Evolutionary conservation across 2,888 invertebrate species (phyloP), one percentile per base, ranked within the genome.

Genomic region (Terebella lapidaria): DNA sequence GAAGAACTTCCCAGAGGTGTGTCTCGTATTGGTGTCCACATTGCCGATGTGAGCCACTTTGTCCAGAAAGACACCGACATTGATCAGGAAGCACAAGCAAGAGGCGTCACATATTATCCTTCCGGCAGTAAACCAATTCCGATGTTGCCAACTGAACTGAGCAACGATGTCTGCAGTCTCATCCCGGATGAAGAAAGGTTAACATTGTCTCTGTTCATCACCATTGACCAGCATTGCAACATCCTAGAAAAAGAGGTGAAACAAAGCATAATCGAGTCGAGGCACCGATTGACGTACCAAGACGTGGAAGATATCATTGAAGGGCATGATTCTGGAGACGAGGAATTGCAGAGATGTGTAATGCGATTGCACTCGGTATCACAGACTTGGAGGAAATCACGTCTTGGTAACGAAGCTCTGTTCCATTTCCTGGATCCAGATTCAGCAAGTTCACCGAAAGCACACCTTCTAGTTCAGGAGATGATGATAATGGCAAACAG

Each of bases 151-250:
- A 84, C 88, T 70, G 85, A 90, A 55, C 82, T 97, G 22, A 94
- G 94, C 79, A 84, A 84, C 60, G 71, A 83, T 59, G 65, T 82
- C 30, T 83, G 83, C 67, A 81, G 81, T 68, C 72, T 83, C 57
- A 80, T 80, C 61, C 80, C 81, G n/a, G 77, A 77, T 57, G 74
- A 78, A 20, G 81, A 82, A 59, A 67, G 82, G n/a, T 71, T 92
- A 29, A 85, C 92, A 0, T 92, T 95, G 79, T 94, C 94, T 0
- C 90, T 95, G 0, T 88, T 95, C 70, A 93, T 92, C 90, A 89
- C 89, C 75, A 87, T 96, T 76, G 87, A 87, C 51, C 81, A 85
- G 30, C 81, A 87, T 59, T 93, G 87, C 1, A 82, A 87, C 66
- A 74, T 78, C 62, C 57, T 54, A 22, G 18, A 53, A 30, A 69